These are phyloP conservation scores for Heterochromis multidens DNA, from an alignment of 2,113 vertebrate species.

Conservation along the genomic window DNA sequence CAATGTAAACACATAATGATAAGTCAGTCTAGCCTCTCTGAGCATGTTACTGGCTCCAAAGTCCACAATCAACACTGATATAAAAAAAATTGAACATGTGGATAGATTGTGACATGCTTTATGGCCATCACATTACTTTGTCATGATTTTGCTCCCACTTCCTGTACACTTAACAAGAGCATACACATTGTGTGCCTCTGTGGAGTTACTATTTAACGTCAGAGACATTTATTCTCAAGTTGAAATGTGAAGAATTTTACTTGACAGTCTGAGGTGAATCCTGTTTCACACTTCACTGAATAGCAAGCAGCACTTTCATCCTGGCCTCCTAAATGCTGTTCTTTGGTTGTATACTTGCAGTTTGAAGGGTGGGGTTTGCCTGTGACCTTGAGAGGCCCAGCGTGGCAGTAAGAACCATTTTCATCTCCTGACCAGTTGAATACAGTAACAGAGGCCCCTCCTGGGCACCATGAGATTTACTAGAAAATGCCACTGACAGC, in stretches of 20 bases:
- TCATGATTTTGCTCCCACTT: background rate
- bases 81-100: background rate
- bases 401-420: constrained; percentile 7
- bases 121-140: too few relatives aligned
- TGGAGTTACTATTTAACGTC: constrained; percentile 44
- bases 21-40: background rate
- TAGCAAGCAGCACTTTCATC: constrained; percentile 4
- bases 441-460: constrained; percentile 6
- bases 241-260: constrained; percentile 53
- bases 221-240: constrained; percentile 5
- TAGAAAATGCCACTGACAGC: constrained; percentile 47
- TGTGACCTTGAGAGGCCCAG: constrained; percentile 46
- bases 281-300: constrained; percentile 43
- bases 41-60: background rate
- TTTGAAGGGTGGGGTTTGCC: background rate
- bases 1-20: constrained; percentile 4
- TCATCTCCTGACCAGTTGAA: constrained; percentile 23
- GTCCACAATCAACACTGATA: background rate
- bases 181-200: background rate
- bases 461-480: constrained; percentile 30
- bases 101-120: background rate
- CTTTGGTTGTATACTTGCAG: background rate
- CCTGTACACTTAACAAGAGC: background rate
- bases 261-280: constrained; percentile 41
- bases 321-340: constrained; percentile 8